These are phyloP conservation scores for Taxidea taxus DNA, from an alignment of 2,113 vertebrate species.

Conservation along the genomic window DNA sequence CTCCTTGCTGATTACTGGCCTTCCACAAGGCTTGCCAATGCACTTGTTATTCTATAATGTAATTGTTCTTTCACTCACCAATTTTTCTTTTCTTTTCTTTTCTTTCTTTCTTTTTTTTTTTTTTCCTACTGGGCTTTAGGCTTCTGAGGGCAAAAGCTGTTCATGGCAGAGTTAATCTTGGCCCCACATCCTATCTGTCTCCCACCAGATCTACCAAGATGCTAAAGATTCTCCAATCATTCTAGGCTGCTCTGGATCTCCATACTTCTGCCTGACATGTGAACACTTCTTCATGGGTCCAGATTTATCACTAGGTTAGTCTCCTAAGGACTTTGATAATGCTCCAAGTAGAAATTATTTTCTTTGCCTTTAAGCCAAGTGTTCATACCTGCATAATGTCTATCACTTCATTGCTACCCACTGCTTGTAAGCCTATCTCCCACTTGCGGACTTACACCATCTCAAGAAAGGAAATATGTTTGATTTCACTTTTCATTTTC, in stretches of 20 bases:
- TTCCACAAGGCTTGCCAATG: not conserved
- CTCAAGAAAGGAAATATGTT: not conserved
- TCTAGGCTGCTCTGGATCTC: not conserved
- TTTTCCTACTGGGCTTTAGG: fast-evolving
- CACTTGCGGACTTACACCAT: not conserved
- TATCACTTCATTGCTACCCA: not conserved
- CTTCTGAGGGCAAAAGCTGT: not conserved
- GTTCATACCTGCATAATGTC: not conserved
- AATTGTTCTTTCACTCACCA: not conserved
- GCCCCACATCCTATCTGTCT: not conserved
- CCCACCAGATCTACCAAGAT: fast-evolving
- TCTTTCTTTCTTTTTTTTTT: no score
- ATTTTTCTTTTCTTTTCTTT: no score
- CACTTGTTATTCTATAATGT: not conserved
- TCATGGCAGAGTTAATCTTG: not conserved
- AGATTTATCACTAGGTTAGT: not conserved
- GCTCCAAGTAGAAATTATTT: not conserved
- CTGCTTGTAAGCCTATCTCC: not conserved
- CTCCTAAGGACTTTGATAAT: not conserved
- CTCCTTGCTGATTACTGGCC: not conserved
- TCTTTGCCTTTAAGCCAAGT: not conserved
- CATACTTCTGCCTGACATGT: fast-evolving
- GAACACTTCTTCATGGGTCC: not conserved
- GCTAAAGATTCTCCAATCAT: not conserved
- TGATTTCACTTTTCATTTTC: not conserved